Conservation (phyloP, 2,113 vertebrate genomes). For the Halichoeres trimaculatus region DNA sequence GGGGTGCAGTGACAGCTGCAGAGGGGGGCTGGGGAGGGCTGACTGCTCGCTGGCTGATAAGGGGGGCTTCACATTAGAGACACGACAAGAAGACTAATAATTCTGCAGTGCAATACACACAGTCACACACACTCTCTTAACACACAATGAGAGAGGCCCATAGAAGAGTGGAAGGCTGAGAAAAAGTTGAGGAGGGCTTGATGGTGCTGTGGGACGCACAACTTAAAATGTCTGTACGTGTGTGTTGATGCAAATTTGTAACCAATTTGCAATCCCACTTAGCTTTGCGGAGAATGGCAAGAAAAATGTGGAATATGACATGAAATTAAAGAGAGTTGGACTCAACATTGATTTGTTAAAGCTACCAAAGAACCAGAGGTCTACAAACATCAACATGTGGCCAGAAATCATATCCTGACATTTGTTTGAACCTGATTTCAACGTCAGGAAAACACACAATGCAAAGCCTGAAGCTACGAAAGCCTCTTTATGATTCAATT, state of each 20-base stretch:
- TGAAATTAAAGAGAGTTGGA: no score
- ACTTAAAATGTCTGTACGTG: conserved; percentile 29
- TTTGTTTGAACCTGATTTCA: no score
- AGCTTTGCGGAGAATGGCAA: no score
- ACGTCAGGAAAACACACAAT: no score
- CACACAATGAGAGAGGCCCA: conserved; percentile 49
- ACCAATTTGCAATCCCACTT: no score
- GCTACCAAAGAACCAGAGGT: no score
- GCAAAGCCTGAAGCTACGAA: no score
- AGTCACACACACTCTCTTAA: conserved; percentile 7
- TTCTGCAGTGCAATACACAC: conserved; percentile 73
- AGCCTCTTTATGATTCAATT: no score
- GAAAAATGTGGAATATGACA: no score
- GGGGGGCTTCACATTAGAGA: conserved; percentile 84
- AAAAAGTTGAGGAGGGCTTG: conserved; percentile 86
- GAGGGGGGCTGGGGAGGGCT: conserved; percentile 70
- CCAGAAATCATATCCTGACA: no score
- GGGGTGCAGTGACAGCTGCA: conserved; percentile 88
- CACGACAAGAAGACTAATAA: conserved; percentile 83
- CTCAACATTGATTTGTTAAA: no score
- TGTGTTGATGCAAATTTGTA: background rate
- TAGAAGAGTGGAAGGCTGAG: conserved; percentile 66
- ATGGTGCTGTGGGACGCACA: conserved; percentile 69
- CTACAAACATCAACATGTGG: no score
- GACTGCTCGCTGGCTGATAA: conserved; percentile 95